phyloP scores from a whole-genome alignment of 92 coral and sea anemone species.

The Porites rus region DNA sequence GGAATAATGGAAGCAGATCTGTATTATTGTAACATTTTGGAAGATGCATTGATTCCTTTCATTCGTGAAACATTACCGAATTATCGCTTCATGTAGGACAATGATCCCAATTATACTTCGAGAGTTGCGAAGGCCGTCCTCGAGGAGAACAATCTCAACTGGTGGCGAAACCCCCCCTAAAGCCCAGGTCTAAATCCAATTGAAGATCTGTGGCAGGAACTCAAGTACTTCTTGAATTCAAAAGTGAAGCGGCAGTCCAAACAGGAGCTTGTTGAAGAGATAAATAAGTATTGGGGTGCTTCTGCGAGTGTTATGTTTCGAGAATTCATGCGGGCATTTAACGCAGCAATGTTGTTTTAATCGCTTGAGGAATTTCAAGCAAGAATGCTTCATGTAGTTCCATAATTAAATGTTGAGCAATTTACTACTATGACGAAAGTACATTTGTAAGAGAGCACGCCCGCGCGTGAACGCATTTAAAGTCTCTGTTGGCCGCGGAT shows the following conservation, averaged over 20 bases:
- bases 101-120: constrained; percentile 39
- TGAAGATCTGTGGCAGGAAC: constrained; percentile 58
- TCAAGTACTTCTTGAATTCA: constrained; percentile 23
- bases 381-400: too few species aligned
- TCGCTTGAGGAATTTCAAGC: too few species aligned
- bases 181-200: constrained; percentile 60
- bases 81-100: constrained; percentile 22
- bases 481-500: too few species aligned
- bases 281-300: constrained; percentile 51
- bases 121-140: constrained; percentile 28
- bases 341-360: too few species aligned
- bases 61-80: not conserved
- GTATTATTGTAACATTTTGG: constrained; percentile 20
- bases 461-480: too few species aligned
- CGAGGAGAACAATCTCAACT: constrained; percentile 37
- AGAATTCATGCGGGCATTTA: too few species aligned
- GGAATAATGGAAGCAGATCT: constrained; percentile 47
- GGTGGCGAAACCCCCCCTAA: constrained; percentile 58
- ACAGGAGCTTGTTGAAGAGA: constrained; percentile 45
- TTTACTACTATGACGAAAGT: too few species aligned
- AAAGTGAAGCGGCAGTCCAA: constrained; percentile 49
- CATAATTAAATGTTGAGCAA: too few species aligned
- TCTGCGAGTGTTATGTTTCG: too few species aligned
- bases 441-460: too few species aligned
- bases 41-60: not conserved